Percentiles rank a stretch among this genome's conserved stretches.
These are phyloP conservation scores for Oscheius sp. DNA, from an alignment of 2,888 invertebrate species.

Conservation along the genomic window DNA sequence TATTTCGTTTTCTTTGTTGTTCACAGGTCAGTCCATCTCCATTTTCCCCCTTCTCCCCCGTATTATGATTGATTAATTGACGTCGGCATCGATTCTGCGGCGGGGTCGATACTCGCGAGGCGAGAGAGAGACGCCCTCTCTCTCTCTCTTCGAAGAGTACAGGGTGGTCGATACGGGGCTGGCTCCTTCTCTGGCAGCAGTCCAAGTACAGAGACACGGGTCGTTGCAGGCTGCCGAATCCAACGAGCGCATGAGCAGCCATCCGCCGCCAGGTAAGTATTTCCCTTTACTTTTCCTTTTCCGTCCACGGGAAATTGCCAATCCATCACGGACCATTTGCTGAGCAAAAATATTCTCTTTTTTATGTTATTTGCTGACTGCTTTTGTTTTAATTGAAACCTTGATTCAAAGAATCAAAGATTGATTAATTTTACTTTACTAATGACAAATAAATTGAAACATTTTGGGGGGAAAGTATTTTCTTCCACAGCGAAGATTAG, in stretches of 20 bases:
- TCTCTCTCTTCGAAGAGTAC: background rate
- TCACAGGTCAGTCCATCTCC: background rate
- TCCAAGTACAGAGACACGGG: conserved; percentile 31
- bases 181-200: conserved; percentile 11
- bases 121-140: background rate
- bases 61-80: conserved; percentile 26
- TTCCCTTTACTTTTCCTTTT: background rate
- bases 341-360: no score
- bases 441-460: no score
- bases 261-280: conserved; percentile 48
- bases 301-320: background rate
- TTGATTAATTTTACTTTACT: no score
- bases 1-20: no score
- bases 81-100: background rate
- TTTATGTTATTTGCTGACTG: no score
- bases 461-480: no score
- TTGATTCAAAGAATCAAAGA: no score
- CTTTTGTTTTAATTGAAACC: no score
- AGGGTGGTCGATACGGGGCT: conserved; percentile 22
- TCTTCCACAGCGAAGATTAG: no score
- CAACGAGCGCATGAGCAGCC: conserved; percentile 28
- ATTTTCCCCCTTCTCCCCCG: conserved; percentile 1
- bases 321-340: no score
- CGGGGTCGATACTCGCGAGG: background rate
- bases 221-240: conserved; percentile 14